These are phyloP conservation scores for Myzus persicae DNA, from an alignment of 1,140 invertebrate species.

Conservation along the genomic window DNA sequence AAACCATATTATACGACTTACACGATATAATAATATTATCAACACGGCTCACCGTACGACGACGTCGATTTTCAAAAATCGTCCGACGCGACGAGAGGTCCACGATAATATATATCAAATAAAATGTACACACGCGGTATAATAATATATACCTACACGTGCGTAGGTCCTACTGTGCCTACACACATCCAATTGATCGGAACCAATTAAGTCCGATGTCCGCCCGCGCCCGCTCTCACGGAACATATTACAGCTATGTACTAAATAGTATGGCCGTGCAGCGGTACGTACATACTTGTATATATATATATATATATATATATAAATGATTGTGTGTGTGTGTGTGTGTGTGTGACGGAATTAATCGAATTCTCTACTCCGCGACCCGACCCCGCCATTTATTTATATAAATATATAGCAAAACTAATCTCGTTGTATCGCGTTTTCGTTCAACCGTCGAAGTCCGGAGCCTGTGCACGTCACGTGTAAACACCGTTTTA, in stretches of 20 bases:
- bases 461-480: not conserved
- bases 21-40: not conserved
- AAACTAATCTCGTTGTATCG: constrained; percentile 16
- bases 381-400: not conserved
- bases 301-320: not conserved
- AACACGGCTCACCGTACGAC: not conserved
- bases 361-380: constrained; percentile 10
- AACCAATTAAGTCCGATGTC: not conserved
- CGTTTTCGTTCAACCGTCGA: not conserved
- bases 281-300: not conserved
- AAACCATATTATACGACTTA: too few species aligned
- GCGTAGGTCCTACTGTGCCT: not conserved
- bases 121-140: not conserved
- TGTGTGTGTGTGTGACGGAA: not conserved
- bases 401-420: not conserved
- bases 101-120: not conserved
- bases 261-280: not conserved
- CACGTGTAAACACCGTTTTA: not conserved
- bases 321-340: too few species aligned
- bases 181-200: not conserved
- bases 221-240: too few species aligned
- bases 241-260: not conserved
- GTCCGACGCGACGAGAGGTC: not conserved
- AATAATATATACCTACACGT: not conserved
- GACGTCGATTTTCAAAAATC: not conserved